These are phyloP conservation scores for Leptinotarsa undecemlineata DNA, from an alignment of 1,140 invertebrate species.

Conservation along the genomic window DNA sequence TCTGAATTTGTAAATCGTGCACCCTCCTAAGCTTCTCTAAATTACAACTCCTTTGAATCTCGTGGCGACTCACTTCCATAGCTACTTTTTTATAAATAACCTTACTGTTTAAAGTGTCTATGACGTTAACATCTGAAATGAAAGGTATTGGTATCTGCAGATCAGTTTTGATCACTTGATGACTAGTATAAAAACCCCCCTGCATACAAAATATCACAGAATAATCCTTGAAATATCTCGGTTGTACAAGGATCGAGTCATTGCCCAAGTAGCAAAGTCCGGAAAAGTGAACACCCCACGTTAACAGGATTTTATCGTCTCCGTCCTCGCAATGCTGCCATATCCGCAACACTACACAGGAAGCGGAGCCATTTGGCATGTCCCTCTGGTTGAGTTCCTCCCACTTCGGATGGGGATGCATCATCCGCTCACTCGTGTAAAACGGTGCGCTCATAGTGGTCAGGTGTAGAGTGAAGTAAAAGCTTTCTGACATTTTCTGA, in stretches of 20 bases:
- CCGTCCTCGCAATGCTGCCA: slow-evolving; percentile 57
- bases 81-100: slow-evolving; percentile 45
- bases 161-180: slow-evolving; percentile 50
- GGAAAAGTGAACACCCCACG: slow-evolving; percentile 84
- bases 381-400: slow-evolving; percentile 60
- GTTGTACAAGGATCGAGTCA: slow-evolving; percentile 72
- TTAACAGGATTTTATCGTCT: slow-evolving; percentile 65
- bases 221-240: slow-evolving; percentile 73
- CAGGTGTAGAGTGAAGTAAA: slow-evolving; percentile 79
- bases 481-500: slow-evolving; percentile 42
- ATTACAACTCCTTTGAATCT: slow-evolving; percentile 75
- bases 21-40: slow-evolving; percentile 69
- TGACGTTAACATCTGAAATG: slow-evolving; percentile 48
- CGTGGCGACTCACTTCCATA: slow-evolving; percentile 59
- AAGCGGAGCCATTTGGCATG: slow-evolving; percentile 28
- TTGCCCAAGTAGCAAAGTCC: slow-evolving; percentile 79
- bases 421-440: slow-evolving; percentile 82
- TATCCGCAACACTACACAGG: slow-evolving; percentile 63
- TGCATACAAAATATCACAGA: slow-evolving; percentile 86
- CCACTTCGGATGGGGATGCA: slow-evolving; percentile 76
- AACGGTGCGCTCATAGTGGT: slow-evolving; percentile 81
- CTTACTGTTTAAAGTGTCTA: slow-evolving; percentile 40
- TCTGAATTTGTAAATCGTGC: slow-evolving; percentile 62
- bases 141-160: slow-evolving; percentile 46
- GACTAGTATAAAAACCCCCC: slow-evolving; percentile 78